phyloP scores from a whole-genome alignment of 2,888 invertebrate species.

The Ametastegia equiseti region DNA sequence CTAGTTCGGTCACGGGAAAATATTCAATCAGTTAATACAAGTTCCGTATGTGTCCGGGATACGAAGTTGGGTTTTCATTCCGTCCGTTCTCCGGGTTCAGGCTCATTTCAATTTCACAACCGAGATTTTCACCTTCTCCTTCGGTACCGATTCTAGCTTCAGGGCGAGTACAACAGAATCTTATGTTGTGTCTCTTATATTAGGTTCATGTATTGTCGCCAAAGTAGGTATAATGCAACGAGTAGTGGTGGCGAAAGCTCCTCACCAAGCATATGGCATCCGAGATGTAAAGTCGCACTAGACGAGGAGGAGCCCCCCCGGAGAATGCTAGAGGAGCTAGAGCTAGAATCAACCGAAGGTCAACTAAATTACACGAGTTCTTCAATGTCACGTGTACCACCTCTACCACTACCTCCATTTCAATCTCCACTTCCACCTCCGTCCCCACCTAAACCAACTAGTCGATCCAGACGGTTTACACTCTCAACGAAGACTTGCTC shows the following conservation, averaged over 20 bases:
- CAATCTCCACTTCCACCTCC: slow-evolving; percentile 38
- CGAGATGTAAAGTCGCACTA: background rate
- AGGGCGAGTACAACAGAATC: too few species aligned
- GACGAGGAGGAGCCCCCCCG: background rate
- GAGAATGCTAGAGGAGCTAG: too few species aligned
- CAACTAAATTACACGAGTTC: slow-evolving; percentile 46
- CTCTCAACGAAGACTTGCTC: slow-evolving; percentile 9
- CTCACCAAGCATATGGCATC: too few species aligned
- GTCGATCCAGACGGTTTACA: background rate
- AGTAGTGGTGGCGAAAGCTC: too few species aligned
- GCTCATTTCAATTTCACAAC: slow-evolving; percentile 24
- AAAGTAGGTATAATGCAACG: too few species aligned
- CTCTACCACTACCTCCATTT: slow-evolving; percentile 29
- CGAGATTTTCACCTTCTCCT: too few species aligned
- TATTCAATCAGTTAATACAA: slow-evolving; percentile 21
- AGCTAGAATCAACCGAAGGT: slow-evolving; percentile 43
- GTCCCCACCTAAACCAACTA: slow-evolving; percentile 18
- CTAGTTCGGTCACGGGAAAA: background rate
- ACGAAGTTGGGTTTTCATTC: background rate
- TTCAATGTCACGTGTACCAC: slow-evolving; percentile 45
- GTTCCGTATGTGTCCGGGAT: background rate
- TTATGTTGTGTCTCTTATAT: too few species aligned
- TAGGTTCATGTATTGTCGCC: too few species aligned
- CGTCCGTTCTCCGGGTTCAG: slow-evolving; percentile 16
- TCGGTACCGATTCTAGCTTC: too few species aligned